Conservation (phyloP, 2,888 invertebrate genomes). For the Drosophila demipolita region DNA sequence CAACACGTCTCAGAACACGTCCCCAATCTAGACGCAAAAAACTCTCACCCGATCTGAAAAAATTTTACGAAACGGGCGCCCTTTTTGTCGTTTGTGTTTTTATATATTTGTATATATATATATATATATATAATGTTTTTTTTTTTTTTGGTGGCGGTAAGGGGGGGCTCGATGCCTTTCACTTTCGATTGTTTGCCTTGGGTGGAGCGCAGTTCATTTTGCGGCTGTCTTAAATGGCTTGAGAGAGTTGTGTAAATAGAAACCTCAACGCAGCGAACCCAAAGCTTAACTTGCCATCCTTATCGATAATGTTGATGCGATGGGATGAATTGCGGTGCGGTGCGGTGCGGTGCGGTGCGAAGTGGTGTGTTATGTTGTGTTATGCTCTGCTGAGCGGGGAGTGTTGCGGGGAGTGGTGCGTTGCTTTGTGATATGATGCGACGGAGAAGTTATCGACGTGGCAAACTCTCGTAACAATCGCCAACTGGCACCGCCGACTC, state of each 20-base stretch:
- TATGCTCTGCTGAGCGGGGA: too few relatives aligned
- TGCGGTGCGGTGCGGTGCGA: neutral
- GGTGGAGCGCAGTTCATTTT: slow-evolving; percentile 61
- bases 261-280: slow-evolving; percentile 41
- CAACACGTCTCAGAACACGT: neutral
- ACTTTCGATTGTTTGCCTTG: slow-evolving; percentile 44
- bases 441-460: slow-evolving; percentile 49
- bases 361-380: slow-evolving; percentile 13
- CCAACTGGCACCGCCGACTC: slow-evolving; percentile 65
- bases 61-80: slow-evolving; percentile 5
- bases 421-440: slow-evolving; percentile 30
- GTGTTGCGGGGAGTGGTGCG: slow-evolving; percentile 2
- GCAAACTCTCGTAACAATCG: slow-evolving; percentile 66
- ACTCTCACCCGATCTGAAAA: neutral
- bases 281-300: slow-evolving; percentile 35
- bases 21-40: slow-evolving; percentile 2
- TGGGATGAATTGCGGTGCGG: neutral
- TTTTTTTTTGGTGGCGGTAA: neutral
- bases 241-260: slow-evolving; percentile 71
- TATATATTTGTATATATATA: slow-evolving; percentile 9
- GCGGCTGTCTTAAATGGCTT: slow-evolving; percentile 69
- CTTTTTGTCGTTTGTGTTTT: slow-evolving; percentile 51
- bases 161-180: slow-evolving; percentile 16
- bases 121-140: neutral
- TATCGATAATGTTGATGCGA: slow-evolving; percentile 36